Base-by-base conservation (phyloP, 2,113 vertebrate genomes). In the Chaenocephalus aceratus region DNA sequence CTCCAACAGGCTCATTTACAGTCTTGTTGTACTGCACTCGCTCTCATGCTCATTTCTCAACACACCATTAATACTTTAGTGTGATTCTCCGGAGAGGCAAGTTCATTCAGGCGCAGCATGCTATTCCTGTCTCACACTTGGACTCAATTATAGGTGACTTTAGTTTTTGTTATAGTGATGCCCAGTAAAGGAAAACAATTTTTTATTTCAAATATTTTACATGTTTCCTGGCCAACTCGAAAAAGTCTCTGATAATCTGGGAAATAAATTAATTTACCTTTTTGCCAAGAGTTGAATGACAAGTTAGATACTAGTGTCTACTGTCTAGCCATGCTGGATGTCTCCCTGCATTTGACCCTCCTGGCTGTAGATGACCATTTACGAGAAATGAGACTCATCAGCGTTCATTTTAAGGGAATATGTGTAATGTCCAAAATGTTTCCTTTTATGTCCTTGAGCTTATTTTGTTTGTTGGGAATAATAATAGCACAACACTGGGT, bases 1-100 rank as follows among this genome's bases (percentile, higher is more conserved):
- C 85, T 63, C 75, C 30, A 21, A 9, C 54, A 61, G 61, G 56
- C 89, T 89, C 72, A 78, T 88, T 86, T 86, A 64, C 77, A 84
- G 75, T 80, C 83, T 49, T 54, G 69, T 72, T 21, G 63, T 80
- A 60, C 73, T 63, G 61, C 86, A 73, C 16, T 44, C 58, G 41
- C 80, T 83, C 77, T 66, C 79, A 75, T 88, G 56, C 86, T 63
- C 59, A 15, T 74, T 90, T 77, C 75, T 85, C 79, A 80, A 71
- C 83, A 69, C 82, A 34, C 70, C 88, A 80, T 91, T 86, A 87
- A 91, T 89, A 84, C 75, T 85, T 88, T 21, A 91, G 82, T 23
- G 79, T 45, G 81, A 85, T 70, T 75, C 58, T 30, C 5, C 21
- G 16, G 63, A 71, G 77, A 45, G 63, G 85, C 72, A 21, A 44